These are phyloP conservation scores for Heliconius hortense DNA, from an alignment of 2,888 invertebrate species.

Conservation along the genomic window DNA sequence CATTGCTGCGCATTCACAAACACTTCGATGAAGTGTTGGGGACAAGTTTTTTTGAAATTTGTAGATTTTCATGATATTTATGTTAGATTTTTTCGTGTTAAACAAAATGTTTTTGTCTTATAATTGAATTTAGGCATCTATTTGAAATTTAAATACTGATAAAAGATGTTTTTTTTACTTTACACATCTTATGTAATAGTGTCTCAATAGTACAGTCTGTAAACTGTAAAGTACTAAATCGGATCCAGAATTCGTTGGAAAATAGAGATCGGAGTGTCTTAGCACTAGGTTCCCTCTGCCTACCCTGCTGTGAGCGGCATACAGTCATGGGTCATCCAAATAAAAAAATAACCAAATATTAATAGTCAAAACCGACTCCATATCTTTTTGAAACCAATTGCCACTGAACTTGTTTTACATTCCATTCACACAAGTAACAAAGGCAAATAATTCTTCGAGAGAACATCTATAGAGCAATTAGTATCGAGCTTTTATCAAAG, in stretches of 20 bases:
- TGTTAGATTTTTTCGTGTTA: too few species aligned
- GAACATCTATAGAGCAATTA: slow-evolving; percentile 42
- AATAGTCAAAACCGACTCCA: background rate
- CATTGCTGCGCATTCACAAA: slow-evolving; percentile 1
- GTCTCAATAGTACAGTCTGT: too few species aligned
- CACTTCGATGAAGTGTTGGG: slow-evolving; percentile 7
- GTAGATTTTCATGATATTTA: background rate
- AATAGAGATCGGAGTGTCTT: background rate
- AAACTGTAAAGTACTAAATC: too few species aligned
- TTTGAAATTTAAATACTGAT: background rate
- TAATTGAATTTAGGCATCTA: too few species aligned
- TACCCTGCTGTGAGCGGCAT: too few species aligned
- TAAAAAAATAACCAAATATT: background rate
- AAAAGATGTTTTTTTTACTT: background rate
- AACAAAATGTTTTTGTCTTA: too few species aligned
- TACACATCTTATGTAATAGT: background rate
- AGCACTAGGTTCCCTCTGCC: background rate
- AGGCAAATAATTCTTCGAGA: slow-evolving; percentile 35
- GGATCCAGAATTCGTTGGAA: background rate
- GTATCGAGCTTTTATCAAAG: slow-evolving; percentile 34
- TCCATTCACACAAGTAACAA: slow-evolving; percentile 38
- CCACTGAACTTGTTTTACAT: slow-evolving; percentile 34
- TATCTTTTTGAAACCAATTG: slow-evolving; percentile 3
- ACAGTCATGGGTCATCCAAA: too few species aligned
- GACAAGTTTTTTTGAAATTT: background rate